Conservation (phyloP, 1,140 invertebrate species). For the Sesamia nonagrioides region DNA sequence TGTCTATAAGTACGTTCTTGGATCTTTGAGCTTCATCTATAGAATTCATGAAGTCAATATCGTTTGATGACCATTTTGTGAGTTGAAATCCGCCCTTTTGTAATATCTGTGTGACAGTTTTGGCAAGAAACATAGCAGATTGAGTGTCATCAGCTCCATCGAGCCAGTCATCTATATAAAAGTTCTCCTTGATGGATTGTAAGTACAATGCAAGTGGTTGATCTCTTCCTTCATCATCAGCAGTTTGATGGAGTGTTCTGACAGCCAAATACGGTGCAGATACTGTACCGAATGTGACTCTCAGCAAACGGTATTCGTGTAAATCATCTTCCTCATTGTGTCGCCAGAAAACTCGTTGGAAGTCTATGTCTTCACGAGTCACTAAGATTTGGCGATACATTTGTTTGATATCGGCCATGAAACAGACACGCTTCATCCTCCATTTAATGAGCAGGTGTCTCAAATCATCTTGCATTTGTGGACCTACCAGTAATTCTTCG, state of each 20-base stretch:
- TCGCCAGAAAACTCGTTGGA: slow-evolving; percentile 76
- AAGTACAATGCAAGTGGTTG: neutral
- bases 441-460: slow-evolving; percentile 70
- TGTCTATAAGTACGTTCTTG: slow-evolving; percentile 53
- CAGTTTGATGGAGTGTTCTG: slow-evolving; percentile 66
- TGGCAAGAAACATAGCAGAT: neutral
- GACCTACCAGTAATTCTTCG: slow-evolving; percentile 65
- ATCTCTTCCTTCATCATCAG: slow-evolving; percentile 55
- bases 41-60: slow-evolving; percentile 51
- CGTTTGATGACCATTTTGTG: slow-evolving; percentile 65
- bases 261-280: slow-evolving; percentile 58
- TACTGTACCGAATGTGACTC: slow-evolving; percentile 67
- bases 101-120: slow-evolving; percentile 28
- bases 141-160: neutral
- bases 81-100: slow-evolving; percentile 60
- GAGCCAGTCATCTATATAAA: neutral
- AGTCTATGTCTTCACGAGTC: slow-evolving; percentile 58
- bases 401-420: slow-evolving; percentile 71
- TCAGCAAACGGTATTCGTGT: slow-evolving; percentile 58
- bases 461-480: slow-evolving; percentile 72
- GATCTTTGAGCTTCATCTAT: slow-evolving; percentile 51
- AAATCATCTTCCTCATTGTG: slow-evolving; percentile 5
- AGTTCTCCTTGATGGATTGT: neutral
- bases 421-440: slow-evolving; percentile 58
- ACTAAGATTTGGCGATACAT: slow-evolving; percentile 77